Percentiles rank a stretch among this genome's conserved stretches.
Conservation (phyloP, 2,797 vertebrate species). For the Premnoplex brunnescens region DNA sequence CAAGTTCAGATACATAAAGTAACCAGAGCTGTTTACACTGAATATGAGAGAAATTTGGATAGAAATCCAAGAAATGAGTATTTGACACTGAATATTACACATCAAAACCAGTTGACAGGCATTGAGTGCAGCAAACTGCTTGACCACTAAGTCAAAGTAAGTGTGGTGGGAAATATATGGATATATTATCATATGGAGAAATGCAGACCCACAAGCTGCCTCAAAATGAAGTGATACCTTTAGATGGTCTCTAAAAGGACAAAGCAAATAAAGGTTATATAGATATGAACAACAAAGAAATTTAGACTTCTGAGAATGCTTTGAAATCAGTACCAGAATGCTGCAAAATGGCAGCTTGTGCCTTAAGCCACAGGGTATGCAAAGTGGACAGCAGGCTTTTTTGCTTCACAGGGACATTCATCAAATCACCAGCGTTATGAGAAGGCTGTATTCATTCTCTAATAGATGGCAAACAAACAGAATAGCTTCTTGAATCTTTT, state of each 20-base stretch:
- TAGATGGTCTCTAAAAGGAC: neutral
- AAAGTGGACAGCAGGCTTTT: neutral
- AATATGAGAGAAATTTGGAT: neutral
- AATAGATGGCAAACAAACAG: neutral
- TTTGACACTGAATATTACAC: neutral
- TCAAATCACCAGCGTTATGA: neutral
- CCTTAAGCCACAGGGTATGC: neutral
- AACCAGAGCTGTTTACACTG: neutral
- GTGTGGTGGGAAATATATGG: neutral
- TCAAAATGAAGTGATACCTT: neutral
- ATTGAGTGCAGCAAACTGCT: neutral
- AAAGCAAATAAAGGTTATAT: neutral
- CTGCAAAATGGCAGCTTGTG: neutral
- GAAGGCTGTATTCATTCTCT: neutral
- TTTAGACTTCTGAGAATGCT: neutral
- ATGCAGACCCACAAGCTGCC: neutral
- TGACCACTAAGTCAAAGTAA: neutral
- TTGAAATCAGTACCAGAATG: neutral
- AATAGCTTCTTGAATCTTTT: constrained; percentile 43
- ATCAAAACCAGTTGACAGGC: neutral
- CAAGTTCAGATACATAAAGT: neutral
- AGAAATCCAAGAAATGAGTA: neutral
- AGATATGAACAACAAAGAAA: neutral
- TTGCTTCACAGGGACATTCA: neutral
- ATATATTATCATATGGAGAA: neutral